Evolutionary conservation across 2,888 invertebrate species (phyloP), one percentile per base, ranked within the genome.

Genomic region (Ophion ellenae): DNA sequence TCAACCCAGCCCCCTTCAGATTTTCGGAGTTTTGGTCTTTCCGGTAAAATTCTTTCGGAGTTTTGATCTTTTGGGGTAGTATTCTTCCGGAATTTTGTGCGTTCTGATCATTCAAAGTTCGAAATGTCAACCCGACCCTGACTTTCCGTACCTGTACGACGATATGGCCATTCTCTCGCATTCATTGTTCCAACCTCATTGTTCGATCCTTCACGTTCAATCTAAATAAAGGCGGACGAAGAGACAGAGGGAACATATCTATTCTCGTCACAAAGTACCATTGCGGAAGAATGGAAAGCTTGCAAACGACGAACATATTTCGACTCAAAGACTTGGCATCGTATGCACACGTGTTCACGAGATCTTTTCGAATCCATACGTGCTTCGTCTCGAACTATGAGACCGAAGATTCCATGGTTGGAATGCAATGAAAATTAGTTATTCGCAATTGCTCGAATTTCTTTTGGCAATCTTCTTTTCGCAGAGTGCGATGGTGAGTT

Each of bases 401-500:
- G 32, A 32, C 32, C 32, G 47, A 28, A 45, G 24, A 24, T 53
- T 2, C 6, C 11, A 17, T 3, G 20, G 10, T 67, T 40, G 3
- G 47, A 47, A 28, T 28, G 14, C 24, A 24, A 24, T 24, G 24
- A 24, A 24, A 24, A 24, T 24, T 24, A 24, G 2, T 24, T 24
- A 24, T 24, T 24, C 1, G 24, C 24, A 2, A 24, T 24, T 24
- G 24, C 24, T 24, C 24, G 24, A 24, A 24, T 24, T 24, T 24
- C 24, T 1, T 24, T 24, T 2, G 24, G 24, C 24, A 24, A 24
- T 24, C 24, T 24, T 24, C 24, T 24, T 24, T 24, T 24, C 24
- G 10, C 47, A 32, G 70, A 64, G 59, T 40, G 63, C 70, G 47
- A 78, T 83, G 83, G 78, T 83, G 32, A 83, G 77, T 36, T 32